Base-by-base conservation (phyloP, 2,113 vertebrate genomes). In the Planiliza haematocheilus region DNA sequence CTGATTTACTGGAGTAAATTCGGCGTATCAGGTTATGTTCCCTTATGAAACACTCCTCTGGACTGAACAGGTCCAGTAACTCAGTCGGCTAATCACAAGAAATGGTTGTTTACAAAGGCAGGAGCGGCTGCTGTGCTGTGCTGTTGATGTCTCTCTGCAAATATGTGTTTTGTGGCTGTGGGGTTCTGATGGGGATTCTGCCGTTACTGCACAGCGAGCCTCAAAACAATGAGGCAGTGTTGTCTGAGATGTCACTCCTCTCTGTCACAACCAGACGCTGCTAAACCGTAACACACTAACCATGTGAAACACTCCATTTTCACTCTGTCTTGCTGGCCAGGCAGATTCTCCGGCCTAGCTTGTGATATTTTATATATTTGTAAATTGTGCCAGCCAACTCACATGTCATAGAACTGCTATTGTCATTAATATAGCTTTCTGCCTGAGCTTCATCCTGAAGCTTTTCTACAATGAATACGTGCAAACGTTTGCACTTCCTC, bases 221-320 rank as follows among this genome's bases (percentile, higher is more conserved):
- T 41, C 59, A 59, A 75, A 81, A 87, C 87, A 88, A 88, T 51
- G 62, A 84, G 70, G 67, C 64, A 64, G 74, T 81, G 74, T 88
- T 77, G 84, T 82, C 64, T 77, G 67, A 83, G 39, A 83, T 72
- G 75, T 70, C 51, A n/a, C 67, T 71, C 52, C 20, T 45, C 50
- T 74, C 68, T 66, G 55, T 65, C 73, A 67, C 74, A 77, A 79
- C 79, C 60, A 70, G 66, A 79, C 13, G 30, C 49, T 34, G 37
- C 51, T 69, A 50, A 70, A 53, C 64, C 62, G 56, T 38, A 0
- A 21, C 67, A 76, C 57, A 46, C 42, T 41, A 57, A 71, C 61
- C 77, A 63, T 66, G 45, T 43, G 14, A 72, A 30, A 52, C 10
- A 10, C 10, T 18, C 48, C 42, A 53, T 21, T 16, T 53, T 11